A percentile compares a stretch with the other conserved stretches of the same genome.
Conservation (phyloP, 2,888 invertebrate genomes). For the Tricholauxania praeusta region DNA sequence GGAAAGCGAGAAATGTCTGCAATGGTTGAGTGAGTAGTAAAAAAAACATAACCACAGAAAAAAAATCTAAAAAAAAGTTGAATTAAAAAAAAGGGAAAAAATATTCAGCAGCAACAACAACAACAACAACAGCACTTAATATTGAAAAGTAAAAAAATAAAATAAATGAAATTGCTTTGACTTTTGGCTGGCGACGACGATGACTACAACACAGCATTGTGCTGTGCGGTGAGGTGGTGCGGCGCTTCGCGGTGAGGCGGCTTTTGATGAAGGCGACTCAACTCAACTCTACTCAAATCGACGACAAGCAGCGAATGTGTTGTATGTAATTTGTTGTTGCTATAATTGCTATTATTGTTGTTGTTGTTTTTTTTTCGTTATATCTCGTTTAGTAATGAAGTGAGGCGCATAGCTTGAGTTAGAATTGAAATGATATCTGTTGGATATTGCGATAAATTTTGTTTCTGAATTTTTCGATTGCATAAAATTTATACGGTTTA, state of each 20-base stretch:
- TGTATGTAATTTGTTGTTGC: constrained; percentile 8
- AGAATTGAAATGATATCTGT: too few relatives aligned
- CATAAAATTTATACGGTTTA: too few relatives aligned
- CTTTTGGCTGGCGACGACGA: constrained; percentile 41
- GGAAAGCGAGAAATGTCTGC: constrained; percentile 56
- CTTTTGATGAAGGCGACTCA: constrained; percentile 43
- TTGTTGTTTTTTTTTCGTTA: constrained; percentile 26
- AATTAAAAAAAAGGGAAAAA: constrained; percentile 13
- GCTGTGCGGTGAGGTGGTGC: neutral
- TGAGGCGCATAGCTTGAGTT: too few relatives aligned
- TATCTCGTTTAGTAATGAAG: constrained; percentile 1
- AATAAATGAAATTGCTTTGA: constrained; percentile 34
- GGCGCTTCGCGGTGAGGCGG: constrained; percentile 23
- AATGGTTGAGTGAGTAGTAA: constrained; percentile 44
- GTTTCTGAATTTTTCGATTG: too few relatives aligned
- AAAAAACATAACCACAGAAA: constrained; percentile 39
- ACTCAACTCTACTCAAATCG: constrained; percentile 37
- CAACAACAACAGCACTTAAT: constrained; percentile 1
- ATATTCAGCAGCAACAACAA: constrained; percentile 28
- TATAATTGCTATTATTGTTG: constrained; percentile 25
- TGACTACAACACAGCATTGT: constrained; percentile 1
- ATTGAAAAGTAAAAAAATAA: constrained; percentile 20
- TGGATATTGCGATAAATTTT: too few relatives aligned
- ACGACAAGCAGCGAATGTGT: constrained; percentile 5
- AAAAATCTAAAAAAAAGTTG: constrained; percentile 8